Percentiles rank a stretch among this genome's conserved stretches.
phyloP scores from a whole-genome alignment of 2,113 vertebrate genomes.

The Sinosuthora webbiana region DNA sequence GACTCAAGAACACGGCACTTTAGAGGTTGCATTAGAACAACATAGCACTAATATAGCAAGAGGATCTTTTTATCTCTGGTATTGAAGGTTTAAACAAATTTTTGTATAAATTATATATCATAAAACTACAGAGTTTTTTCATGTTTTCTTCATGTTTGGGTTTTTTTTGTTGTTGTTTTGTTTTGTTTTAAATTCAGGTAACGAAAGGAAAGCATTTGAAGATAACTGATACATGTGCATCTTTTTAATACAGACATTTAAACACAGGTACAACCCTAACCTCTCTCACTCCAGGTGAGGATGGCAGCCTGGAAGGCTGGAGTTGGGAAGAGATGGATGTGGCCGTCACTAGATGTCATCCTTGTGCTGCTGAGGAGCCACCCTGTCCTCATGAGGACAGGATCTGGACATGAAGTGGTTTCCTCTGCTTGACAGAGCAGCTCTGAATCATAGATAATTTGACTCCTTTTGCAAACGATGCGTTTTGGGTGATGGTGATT shows the following conservation, averaged over 20 bases:
- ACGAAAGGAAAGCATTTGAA: neutral
- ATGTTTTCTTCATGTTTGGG: neutral
- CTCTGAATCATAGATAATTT: neutral
- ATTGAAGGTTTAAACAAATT: neutral
- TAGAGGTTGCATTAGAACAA: neutral
- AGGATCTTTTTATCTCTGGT: neutral
- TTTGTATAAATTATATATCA: neutral
- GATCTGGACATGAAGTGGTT: neutral
- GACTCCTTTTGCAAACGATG: neutral
- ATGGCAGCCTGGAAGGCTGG: neutral
- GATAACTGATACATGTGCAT: neutral
- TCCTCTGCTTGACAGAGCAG: neutral
- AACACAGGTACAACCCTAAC: neutral
- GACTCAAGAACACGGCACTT: neutral
- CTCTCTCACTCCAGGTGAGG: neutral
- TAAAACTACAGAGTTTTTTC: neutral
- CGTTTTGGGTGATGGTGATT: neutral
- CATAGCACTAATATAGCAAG: neutral
- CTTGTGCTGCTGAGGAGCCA: neutral
- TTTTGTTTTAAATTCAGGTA: neutral
- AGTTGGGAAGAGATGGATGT: neutral
- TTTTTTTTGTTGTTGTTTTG: neutral
- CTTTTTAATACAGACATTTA: neutral
- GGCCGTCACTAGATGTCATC: slow-evolving; percentile 20
- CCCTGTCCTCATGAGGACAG: accelerated